Evolutionary conservation across 2,797 vertebrate genomes (phyloP).

Genomic region (Sebastes dallii): DNA sequence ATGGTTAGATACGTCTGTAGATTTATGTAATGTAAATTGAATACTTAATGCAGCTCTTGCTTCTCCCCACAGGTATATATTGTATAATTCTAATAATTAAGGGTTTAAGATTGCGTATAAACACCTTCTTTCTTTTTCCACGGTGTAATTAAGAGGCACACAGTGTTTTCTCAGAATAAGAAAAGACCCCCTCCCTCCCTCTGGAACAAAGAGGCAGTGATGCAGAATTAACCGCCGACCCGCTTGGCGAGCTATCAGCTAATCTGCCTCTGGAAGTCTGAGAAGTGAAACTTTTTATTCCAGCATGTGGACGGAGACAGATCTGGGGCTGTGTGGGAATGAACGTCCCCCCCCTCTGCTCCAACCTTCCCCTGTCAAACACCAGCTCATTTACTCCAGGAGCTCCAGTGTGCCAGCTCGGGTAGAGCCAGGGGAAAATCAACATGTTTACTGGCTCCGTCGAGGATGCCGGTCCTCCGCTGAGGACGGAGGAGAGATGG

Average conservation of each 20-base stretch:
- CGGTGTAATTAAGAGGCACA: background rate
- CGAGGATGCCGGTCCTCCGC: slow-evolving; percentile 38
- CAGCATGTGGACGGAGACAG: slow-evolving; percentile 2
- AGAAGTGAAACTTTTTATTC: slow-evolving; percentile 27
- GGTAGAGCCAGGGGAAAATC: slow-evolving; percentile 59
- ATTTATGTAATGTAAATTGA: background rate
- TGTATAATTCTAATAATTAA: background rate
- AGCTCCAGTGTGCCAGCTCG: slow-evolving; percentile 37
- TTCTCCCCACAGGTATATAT: background rate
- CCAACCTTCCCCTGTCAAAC: slow-evolving; percentile 31
- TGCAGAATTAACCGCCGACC: background rate
- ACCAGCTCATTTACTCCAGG: slow-evolving; percentile 60
- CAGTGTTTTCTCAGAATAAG: background rate
- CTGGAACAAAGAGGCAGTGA: slow-evolving; percentile 24
- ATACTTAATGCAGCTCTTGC: background rate
- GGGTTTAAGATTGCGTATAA: background rate
- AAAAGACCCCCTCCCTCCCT: background rate
- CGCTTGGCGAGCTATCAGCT: slow-evolving; percentile 14
- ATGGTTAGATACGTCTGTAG: background rate
- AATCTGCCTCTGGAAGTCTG: slow-evolving; percentile 16
- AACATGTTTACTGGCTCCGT: slow-evolving; percentile 67
- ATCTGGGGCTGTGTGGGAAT: slow-evolving; percentile 36
- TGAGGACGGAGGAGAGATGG: slow-evolving; percentile 21
- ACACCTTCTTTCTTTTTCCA: background rate
- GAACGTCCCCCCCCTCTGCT: background rate